phyloP scores from a whole-genome alignment of 2,888 invertebrate species.

The Shargacucullia verbasci region DNA sequence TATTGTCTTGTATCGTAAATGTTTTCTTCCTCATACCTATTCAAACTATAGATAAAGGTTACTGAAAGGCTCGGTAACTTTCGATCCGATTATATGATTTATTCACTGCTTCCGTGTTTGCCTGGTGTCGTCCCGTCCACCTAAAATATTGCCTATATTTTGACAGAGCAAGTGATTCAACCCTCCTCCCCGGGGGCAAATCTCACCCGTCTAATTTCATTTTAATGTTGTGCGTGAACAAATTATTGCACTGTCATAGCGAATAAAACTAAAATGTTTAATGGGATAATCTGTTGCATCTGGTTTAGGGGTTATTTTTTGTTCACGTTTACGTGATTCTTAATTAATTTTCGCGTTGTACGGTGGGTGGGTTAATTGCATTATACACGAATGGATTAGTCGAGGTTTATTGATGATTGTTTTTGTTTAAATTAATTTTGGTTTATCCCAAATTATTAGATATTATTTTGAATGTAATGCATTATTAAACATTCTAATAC shows the following conservation, averaged over 20 bases:
- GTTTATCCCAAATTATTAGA: constrained; percentile 42
- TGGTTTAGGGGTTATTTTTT: constrained; percentile 78
- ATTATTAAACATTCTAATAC: constrained; percentile 8
- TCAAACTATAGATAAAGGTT: constrained; percentile 50
- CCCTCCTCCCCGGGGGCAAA: constrained; percentile 72
- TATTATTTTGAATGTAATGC: constrained; percentile 20
- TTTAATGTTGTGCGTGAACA: constrained; percentile 86
- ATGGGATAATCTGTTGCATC: constrained; percentile 83
- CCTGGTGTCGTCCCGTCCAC: constrained; percentile 64
- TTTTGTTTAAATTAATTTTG: constrained; percentile 64
- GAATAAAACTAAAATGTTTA: constrained; percentile 80
- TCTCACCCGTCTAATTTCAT: constrained; percentile 82
- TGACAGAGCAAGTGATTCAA: constrained; percentile 78
- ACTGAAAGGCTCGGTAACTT: constrained; percentile 59
- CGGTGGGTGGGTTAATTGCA: constrained; percentile 73
- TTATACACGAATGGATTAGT: constrained; percentile 77
- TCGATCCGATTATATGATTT: constrained; percentile 84
- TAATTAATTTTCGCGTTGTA: constrained; percentile 79
- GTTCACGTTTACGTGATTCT: constrained; percentile 73
- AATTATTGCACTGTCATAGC: constrained; percentile 86
- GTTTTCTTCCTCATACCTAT: neutral
- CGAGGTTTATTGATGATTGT: constrained; percentile 70
- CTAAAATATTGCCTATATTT: constrained; percentile 82
- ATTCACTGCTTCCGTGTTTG: constrained; percentile 74
- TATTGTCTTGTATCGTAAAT: too few species aligned